A percentile compares a stretch with the other conserved stretches of the same genome.
These are phyloP conservation scores for Melanotaenia nigrans DNA, from an alignment of 2,797 vertebrate genomes.

Conservation along the genomic window DNA sequence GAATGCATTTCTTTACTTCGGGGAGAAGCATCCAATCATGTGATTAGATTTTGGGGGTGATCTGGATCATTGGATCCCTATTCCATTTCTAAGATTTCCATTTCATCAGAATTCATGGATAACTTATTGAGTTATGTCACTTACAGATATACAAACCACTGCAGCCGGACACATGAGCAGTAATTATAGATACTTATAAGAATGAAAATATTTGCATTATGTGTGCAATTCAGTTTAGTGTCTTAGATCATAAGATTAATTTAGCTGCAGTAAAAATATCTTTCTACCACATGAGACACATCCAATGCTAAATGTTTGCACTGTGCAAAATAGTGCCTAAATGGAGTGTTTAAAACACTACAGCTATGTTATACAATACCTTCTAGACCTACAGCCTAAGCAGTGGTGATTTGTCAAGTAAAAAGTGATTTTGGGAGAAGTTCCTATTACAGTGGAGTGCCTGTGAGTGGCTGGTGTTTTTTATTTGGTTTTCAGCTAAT, in stretches of 20 bases:
- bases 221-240: not conserved
- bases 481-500: constrained; percentile 3
- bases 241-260: not conserved
- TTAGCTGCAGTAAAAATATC: not conserved
- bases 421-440: constrained; percentile 21
- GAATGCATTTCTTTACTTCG: too few relatives aligned
- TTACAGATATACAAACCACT: too few relatives aligned
- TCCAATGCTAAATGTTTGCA: not conserved
- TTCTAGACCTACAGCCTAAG: constrained; percentile 37
- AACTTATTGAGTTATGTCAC: too few relatives aligned
- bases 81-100: too few relatives aligned
- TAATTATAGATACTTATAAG: not conserved
- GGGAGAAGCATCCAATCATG: too few relatives aligned
- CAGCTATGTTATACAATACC: constrained; percentile 46
- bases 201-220: not conserved
- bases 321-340: not conserved
- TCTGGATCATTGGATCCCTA: too few relatives aligned
- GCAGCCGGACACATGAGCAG: too few relatives aligned
- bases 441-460: constrained; percentile 31
- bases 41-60: too few relatives aligned
- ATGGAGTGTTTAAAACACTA: not conserved
- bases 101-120: too few relatives aligned
- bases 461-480: constrained; percentile 60
- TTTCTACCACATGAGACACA: not conserved
- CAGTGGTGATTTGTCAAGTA: constrained; percentile 49